phyloP scores from a whole-genome alignment of 1,140 invertebrate species.

The Saxidomus purpurata region DNA sequence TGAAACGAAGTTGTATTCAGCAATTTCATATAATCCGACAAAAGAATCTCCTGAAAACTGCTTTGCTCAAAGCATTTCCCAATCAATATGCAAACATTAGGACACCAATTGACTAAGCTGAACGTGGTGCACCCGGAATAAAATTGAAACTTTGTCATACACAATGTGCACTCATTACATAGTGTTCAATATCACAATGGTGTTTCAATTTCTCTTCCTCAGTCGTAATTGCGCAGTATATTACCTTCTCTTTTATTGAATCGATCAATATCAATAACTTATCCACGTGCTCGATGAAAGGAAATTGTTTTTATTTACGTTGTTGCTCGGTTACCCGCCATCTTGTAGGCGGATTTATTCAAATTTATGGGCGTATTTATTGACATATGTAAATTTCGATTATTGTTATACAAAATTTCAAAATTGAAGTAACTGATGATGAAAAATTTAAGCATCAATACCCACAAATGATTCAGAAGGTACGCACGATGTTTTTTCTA shows the following conservation, averaged over 20 bases:
- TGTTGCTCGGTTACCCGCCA: slow-evolving; percentile 43
- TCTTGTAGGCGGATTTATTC: slow-evolving; percentile 29
- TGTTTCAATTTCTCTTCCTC: too few relatives aligned
- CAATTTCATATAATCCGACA: too few relatives aligned
- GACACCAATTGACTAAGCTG: too few relatives aligned
- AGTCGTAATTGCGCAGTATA: slow-evolving; percentile 21
- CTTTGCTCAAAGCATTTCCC: too few relatives aligned
- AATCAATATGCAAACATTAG: too few relatives aligned
- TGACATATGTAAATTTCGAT: slow-evolving; percentile 9
- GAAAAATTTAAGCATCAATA: neutral
- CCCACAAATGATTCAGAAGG: neutral
- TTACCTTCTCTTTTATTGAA: slow-evolving; percentile 4
- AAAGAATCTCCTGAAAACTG: too few relatives aligned
- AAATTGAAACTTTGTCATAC: too few relatives aligned
- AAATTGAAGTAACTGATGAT: neutral
- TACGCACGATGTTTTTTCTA: neutral
- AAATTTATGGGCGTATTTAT: slow-evolving; percentile 25
- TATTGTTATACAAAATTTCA: neutral
- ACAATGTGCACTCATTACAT: too few relatives aligned
- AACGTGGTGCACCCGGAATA: too few relatives aligned
- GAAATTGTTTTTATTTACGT: slow-evolving; percentile 57
- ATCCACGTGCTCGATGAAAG: neutral
- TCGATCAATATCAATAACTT: slow-evolving; percentile 20
- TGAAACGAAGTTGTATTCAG: too few relatives aligned
- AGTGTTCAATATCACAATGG: too few relatives aligned